Conservation (phyloP, 2,888 invertebrate genomes). For the Sylvicola fuscatus region DNA sequence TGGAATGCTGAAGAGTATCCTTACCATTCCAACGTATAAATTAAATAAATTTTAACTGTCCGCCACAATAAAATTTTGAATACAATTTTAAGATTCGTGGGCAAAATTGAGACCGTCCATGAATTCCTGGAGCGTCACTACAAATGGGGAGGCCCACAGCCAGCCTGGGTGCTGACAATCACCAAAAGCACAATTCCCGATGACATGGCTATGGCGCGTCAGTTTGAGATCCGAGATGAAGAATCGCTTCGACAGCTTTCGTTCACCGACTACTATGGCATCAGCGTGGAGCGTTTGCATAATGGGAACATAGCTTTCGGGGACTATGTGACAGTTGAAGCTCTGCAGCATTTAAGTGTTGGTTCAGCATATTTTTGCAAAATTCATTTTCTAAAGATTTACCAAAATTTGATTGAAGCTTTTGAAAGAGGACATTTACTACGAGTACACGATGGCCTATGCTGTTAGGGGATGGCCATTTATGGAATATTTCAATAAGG, state of each 20-base stretch:
- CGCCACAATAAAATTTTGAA: background rate
- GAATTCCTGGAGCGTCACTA: slow-evolving; percentile 17
- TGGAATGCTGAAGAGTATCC: slow-evolving; percentile 19
- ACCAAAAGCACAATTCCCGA: slow-evolving; percentile 14
- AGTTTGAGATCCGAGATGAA: slow-evolving; percentile 17
- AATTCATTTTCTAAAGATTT: background rate
- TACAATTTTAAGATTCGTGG: slow-evolving; percentile 10
- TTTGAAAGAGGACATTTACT: slow-evolving; percentile 18
- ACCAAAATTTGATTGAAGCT: slow-evolving; percentile 13
- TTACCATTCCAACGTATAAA: slow-evolving; percentile 15
- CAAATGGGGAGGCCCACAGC: slow-evolving; percentile 21
- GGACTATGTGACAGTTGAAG: slow-evolving; percentile 15
- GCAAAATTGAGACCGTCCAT: slow-evolving; percentile 16
- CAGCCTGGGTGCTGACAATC: slow-evolving; percentile 18
- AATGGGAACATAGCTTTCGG: slow-evolving; percentile 16
- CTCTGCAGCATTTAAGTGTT: slow-evolving; percentile 17
- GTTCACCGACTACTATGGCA: slow-evolving; percentile 15
- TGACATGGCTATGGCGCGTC: slow-evolving; percentile 14
- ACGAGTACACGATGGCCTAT: slow-evolving; percentile 20
- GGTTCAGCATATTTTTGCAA: background rate
- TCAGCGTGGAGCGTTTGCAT: slow-evolving; percentile 18
- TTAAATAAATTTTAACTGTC: background rate
- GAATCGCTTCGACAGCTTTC: slow-evolving; percentile 16
- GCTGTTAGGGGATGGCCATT: slow-evolving; percentile 20
- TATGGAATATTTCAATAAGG: slow-evolving; percentile 16